phyloP scores from a whole-genome alignment of 1,140 invertebrate genomes.

The Heliconius melpomene region DNA sequence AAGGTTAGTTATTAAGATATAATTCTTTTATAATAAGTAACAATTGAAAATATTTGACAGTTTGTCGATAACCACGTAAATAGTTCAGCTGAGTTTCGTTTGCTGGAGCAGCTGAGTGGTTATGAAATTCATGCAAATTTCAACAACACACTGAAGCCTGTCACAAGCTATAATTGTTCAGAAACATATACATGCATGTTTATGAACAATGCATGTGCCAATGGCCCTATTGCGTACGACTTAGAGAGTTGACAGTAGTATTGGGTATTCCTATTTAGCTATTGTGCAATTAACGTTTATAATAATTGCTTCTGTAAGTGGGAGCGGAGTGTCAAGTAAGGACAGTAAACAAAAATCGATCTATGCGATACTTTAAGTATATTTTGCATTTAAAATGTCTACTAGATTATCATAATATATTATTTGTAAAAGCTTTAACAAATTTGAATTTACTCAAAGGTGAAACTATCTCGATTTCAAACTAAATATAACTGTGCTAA shows the following conservation, averaged over 20 bases:
- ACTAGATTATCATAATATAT: neutral
- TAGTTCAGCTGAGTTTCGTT: neutral
- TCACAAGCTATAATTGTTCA: conserved; percentile 29
- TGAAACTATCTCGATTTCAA: neutral
- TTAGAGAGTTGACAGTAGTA: conserved; percentile 21
- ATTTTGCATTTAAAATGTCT: neutral
- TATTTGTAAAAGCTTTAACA: neutral
- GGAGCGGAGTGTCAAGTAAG: neutral
- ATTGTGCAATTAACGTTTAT: conserved; percentile 17
- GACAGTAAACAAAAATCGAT: neutral
- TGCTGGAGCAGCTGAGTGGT: conserved; percentile 1
- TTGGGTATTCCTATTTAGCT: conserved; percentile 7
- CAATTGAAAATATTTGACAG: neutral
- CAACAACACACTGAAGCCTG: conserved; percentile 3
- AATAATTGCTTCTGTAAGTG: neutral
- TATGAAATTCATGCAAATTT: conserved; percentile 27
- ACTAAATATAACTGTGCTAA: neutral
- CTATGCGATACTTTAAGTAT: neutral
- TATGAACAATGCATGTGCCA: conserved; percentile 23
- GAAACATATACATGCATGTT: conserved; percentile 18
- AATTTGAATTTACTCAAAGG: neutral
- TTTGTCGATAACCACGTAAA: neutral
- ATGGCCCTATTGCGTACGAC: conserved; percentile 27
- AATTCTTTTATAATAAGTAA: no score
- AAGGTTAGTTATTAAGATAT: neutral